A percentile compares a stretch with the other conserved stretches of the same genome.
Conservation (phyloP, 1,140 invertebrate genomes). For the Teleogryllus occipitalis region DNA sequence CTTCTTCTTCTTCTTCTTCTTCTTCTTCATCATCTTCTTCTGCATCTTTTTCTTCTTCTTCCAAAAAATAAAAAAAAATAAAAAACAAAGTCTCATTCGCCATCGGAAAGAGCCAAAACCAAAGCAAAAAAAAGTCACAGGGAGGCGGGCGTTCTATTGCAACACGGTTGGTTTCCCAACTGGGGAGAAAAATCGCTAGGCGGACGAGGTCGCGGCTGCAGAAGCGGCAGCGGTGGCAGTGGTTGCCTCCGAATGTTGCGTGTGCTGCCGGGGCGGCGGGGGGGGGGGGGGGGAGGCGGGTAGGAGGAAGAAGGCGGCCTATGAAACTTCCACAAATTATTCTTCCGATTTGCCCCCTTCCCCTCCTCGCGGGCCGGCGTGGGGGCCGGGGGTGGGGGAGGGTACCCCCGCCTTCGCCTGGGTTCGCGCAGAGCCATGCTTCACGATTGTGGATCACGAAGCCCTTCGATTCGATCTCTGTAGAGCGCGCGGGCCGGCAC, state of each 20-base stretch:
- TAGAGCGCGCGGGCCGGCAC: neutral
- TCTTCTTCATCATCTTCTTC: too few relatives aligned
- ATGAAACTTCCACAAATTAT: constrained; percentile 1
- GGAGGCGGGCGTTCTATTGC: neutral
- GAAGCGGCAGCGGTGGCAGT: neutral
- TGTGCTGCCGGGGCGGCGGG: too few relatives aligned
- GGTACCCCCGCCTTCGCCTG: neutral
- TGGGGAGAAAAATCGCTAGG: neutral
- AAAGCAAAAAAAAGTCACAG: neutral
- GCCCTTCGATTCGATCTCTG: neutral
- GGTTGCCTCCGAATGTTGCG: too few relatives aligned
- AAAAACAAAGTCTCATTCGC: neutral
- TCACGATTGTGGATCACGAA: neutral
- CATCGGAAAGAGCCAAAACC: neutral
- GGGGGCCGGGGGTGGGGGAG: too few relatives aligned
- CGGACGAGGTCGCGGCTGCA: neutral
- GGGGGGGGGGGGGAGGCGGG: too few relatives aligned
- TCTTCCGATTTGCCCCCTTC: neutral
- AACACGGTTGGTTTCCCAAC: neutral
- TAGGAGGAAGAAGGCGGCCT: neutral
- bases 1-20: too few relatives aligned
- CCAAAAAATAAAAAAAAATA: too few relatives aligned
- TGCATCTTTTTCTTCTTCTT: too few relatives aligned
- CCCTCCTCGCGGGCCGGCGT: too few relatives aligned
- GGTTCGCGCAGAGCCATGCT: neutral